phyloP scores from a whole-genome alignment of 2,113 vertebrate species.

The Ciconia stormi region DNA sequence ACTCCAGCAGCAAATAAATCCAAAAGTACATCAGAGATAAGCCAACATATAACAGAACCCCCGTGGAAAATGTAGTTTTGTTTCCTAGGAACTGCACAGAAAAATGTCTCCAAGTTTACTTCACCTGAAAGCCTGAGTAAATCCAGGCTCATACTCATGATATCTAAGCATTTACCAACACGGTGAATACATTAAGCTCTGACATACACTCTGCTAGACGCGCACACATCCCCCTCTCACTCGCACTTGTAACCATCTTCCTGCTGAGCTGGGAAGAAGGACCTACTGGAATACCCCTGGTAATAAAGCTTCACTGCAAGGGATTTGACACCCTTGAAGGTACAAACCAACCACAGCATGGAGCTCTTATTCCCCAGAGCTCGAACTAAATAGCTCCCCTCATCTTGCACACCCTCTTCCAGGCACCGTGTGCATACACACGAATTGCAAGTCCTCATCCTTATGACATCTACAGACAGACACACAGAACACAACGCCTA shows the following conservation, averaged over 20 bases:
- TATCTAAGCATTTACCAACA: neutral
- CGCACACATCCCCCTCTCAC: neutral
- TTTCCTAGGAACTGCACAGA: neutral
- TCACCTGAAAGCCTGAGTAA: neutral
- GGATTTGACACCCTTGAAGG: neutral
- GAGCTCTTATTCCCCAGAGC: neutral
- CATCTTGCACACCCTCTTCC: neutral
- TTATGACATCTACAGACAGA: rapidly evolving
- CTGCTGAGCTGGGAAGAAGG: neutral
- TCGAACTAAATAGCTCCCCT: neutral
- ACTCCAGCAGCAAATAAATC: neutral
- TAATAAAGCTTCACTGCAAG: neutral
- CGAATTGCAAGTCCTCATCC: neutral
- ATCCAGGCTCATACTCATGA: neutral
- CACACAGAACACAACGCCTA: neutral
- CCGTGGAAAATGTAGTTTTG: neutral
- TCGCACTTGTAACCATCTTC: neutral
- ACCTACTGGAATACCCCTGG: neutral
- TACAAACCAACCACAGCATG: neutral
- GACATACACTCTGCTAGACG: neutral
- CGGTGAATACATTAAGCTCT: neutral
- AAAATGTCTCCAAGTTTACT: neutral
- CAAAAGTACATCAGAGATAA: neutral
- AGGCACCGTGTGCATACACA: neutral
- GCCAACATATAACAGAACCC: neutral